A percentile compares a stretch with the other conserved stretches of the same genome.
Conservation (phyloP, 2,113 vertebrate genomes). For the Ailuropoda melanoleuca region DNA sequence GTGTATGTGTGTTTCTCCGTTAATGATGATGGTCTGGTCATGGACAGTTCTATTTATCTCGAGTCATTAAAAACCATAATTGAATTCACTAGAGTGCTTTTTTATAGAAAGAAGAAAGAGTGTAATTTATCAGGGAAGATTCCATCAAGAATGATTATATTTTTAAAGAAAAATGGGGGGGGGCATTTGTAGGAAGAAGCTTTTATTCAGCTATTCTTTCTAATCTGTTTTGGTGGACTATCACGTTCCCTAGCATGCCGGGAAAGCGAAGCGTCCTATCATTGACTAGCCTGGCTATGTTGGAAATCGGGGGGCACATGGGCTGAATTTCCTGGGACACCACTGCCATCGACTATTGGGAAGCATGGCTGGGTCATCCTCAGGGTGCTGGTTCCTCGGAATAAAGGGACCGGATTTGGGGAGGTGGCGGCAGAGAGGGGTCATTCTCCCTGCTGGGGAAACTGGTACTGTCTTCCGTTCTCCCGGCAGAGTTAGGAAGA, state of each 20-base stretch:
- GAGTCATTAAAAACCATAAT: background rate
- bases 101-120: background rate
- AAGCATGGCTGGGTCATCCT: background rate
- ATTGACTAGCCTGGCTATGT: background rate
- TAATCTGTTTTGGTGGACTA: background rate
- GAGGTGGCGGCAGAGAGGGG: fast-evolving
- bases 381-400: background rate
- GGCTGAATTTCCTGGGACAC: background rate
- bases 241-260: background rate
- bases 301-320: background rate
- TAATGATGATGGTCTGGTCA: background rate
- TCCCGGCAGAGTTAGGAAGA: slow-evolving; percentile 76
- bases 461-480: background rate
- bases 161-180: background rate
- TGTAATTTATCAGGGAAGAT: background rate
- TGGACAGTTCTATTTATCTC: background rate
- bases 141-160: background rate
- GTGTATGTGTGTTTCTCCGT: background rate
- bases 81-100: background rate
- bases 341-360: background rate
- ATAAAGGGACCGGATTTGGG: background rate
- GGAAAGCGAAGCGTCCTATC: background rate
- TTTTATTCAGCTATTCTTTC: background rate
- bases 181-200: background rate
- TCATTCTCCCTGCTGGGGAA: fast-evolving